Base-by-base conservation (phyloP, 2,113 vertebrate species). In the Datnioides undecimradiatus region DNA sequence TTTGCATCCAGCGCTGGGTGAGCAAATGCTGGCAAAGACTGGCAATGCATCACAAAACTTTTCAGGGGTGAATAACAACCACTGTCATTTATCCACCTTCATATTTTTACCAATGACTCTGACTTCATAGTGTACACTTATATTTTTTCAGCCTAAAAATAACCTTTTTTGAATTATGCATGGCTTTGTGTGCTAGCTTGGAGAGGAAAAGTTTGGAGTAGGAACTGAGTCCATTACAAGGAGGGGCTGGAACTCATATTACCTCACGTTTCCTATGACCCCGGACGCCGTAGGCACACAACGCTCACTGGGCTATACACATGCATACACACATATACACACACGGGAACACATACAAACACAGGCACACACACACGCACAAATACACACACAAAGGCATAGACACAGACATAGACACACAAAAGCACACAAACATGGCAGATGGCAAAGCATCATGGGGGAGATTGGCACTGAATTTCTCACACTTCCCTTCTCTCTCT, bases 391-490 rank as follows among this genome's bases (percentile, higher is more conserved):
- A 70, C 25, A 40, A 17, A 64, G 14, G 64, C 48, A 45, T 63
- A 41, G 48, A 59, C 51, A 60, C 58, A 66, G 49, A 46, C 49
- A 80, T 59, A 68, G 69, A 68, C 65, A 62, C 6, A 71, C 43
- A 60, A 16, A 57, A 49, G 55, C 46, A 76, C 68, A 85, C 31
- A 81, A 78, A 84, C 76, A 88, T 73, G 82, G 76, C 93, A 93
- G 91, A 93, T 93, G 91, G 93, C 86, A 87, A 86, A 90, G 82
- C 93, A 93, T 93, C 93, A 91, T 90, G 93, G 93, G 92, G 91
- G 88, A 90, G 89, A 91, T 91, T 92, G 91, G 89, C 90, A 90
- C 67, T 79, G 74, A 51, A 76, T 84, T 80, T 70, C 85, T 76
- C 81, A 86, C 88, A 85, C 88, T 85, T 91, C 84, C 81, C 73